Conservation (phyloP, 2,888 invertebrate species). For the Creontiades dilutus region DNA sequence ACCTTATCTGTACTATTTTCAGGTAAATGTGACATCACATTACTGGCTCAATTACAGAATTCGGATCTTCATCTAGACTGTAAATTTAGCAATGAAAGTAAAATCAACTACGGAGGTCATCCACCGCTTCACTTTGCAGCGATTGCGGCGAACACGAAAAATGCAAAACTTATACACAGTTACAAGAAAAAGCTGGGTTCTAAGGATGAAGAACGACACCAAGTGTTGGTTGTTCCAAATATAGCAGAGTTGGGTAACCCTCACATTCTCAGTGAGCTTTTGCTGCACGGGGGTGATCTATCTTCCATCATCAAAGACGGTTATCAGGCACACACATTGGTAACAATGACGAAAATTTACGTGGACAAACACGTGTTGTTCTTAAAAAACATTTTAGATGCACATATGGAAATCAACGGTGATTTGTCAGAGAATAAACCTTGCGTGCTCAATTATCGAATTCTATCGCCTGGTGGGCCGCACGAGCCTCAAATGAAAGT, state of each 20-base stretch:
- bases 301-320: slow-evolving; percentile 77
- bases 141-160: too few relatives aligned
- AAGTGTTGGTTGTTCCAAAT: too few relatives aligned
- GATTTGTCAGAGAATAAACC: slow-evolving; percentile 77
- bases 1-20: too few relatives aligned
- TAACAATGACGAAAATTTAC: neutral
- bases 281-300: slow-evolving; percentile 80
- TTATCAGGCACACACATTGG: slow-evolving; percentile 79
- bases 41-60: too few relatives aligned
- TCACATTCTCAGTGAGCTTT: slow-evolving; percentile 80
- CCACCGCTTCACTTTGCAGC: too few relatives aligned
- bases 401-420: neutral
- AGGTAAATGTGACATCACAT: too few relatives aligned
- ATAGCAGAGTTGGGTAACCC: slow-evolving; percentile 77
- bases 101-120: too few relatives aligned
- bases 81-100: too few relatives aligned
- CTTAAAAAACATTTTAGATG: neutral
- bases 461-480: slow-evolving; percentile 76
- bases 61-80: too few relatives aligned
- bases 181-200: too few relatives aligned
- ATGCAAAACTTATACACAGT: too few relatives aligned
- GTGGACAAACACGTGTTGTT: neutral
- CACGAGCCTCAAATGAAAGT: slow-evolving; percentile 80
- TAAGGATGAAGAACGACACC: too few relatives aligned
- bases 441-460: slow-evolving; percentile 80